A percentile compares a stretch with the other conserved stretches of the same genome.
Conservation (phyloP, 1,140 invertebrate genomes). For the Leptinotarsa texana region DNA sequence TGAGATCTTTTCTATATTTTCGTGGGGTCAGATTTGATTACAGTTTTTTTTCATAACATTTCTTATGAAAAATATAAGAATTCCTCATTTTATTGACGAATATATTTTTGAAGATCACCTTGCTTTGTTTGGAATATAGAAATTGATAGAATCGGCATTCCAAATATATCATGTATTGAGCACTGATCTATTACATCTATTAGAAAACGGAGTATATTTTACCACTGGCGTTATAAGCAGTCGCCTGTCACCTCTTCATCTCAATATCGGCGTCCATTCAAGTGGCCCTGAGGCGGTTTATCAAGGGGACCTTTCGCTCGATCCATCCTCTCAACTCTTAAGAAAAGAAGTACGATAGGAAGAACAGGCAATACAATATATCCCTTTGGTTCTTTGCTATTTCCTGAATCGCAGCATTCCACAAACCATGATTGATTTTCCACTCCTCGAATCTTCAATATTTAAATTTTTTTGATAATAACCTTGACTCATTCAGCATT, state of each 20-base stretch:
- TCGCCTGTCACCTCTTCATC: not conserved
- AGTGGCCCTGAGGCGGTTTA: not conserved
- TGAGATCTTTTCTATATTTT: no score
- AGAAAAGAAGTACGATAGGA: not conserved
- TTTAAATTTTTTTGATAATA: no score
- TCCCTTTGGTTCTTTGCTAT: constrained; percentile 15
- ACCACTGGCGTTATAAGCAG: not conserved
- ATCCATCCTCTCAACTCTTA: not conserved
- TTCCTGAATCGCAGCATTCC: not conserved
- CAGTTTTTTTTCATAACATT: no score
- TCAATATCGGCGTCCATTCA: not conserved
- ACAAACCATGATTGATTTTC: constrained; percentile 15
- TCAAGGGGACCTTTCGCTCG: not conserved
- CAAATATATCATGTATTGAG: no score
- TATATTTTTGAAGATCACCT: no score
- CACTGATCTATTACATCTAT: no score
- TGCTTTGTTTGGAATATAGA: no score
- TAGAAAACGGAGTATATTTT: not conserved
- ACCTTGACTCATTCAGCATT: no score
- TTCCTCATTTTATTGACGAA: no score
- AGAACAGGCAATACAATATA: constrained; percentile 17
- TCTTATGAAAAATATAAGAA: no score
- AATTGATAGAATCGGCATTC: no score
- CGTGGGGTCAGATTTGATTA: no score
- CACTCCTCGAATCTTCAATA: not conserved